Conservation (phyloP, 2,888 invertebrate genomes). For the Leptopilina syphax region DNA sequence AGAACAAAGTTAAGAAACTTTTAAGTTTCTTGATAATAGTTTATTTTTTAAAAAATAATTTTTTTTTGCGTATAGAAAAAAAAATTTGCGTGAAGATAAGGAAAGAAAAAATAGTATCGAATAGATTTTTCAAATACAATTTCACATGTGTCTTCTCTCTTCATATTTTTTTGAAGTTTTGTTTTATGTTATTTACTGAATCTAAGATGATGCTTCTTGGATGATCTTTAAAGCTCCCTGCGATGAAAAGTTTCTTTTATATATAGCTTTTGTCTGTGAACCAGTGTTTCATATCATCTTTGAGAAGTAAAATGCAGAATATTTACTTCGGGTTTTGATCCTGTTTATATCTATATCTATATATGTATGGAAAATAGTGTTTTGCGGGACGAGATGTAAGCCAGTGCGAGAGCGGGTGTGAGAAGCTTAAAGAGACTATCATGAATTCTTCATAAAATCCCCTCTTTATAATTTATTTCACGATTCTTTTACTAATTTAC, state of each 20-base stretch:
- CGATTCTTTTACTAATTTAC: background rate
- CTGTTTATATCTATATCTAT: no score
- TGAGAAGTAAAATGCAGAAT: constrained; percentile 4
- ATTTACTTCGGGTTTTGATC: background rate
- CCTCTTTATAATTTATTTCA: constrained; percentile 1
- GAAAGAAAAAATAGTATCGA: background rate
- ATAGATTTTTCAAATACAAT: background rate
- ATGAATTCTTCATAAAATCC: no score
- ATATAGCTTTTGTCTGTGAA: constrained; percentile 11
- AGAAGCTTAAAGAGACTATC: background rate
- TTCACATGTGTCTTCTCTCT: background rate
- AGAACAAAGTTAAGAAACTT: no score
- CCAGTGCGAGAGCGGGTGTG: background rate
- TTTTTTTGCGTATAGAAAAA: no score
- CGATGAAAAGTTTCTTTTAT: constrained; percentile 18
- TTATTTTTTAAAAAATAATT: no score
- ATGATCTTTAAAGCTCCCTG: constrained; percentile 24
- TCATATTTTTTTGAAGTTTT: background rate
- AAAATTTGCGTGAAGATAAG: background rate
- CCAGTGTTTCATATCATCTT: constrained; percentile 11
- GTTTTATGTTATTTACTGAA: constrained; percentile 6
- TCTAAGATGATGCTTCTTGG: background rate
- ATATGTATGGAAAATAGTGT: constrained; percentile 1
- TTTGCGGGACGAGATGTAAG: background rate
- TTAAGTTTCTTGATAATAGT: no score